These are phyloP conservation scores for Columba livia DNA, from an alignment of 2,113 vertebrate genomes.

Conservation along the genomic window DNA sequence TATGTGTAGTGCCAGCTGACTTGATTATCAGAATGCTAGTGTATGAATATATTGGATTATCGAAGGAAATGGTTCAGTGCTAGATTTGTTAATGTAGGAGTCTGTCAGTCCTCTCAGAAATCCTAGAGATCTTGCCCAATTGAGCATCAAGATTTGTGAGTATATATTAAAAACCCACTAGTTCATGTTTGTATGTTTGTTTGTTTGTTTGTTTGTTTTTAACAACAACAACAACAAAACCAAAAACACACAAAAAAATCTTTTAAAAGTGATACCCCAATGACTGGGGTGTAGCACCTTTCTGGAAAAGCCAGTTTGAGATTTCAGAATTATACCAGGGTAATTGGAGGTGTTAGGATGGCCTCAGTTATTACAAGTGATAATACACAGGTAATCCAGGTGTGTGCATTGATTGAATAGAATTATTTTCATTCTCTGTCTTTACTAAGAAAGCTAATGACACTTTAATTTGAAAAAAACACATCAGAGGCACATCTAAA, in stretches of 20 bases:
- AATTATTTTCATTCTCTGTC: neutral
- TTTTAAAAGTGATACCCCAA: neutral
- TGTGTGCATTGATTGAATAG: neutral
- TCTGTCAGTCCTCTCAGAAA: neutral
- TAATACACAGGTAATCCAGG: neutral
- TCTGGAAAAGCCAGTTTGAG: neutral
- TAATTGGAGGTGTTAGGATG: neutral
- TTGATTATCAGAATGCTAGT: neutral
- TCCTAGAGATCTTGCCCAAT: neutral
- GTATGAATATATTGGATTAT: neutral
- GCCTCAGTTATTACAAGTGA: neutral
- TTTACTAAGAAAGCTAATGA: neutral
- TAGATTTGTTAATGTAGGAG: neutral
- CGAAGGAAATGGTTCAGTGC: neutral
- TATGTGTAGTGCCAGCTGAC: neutral
- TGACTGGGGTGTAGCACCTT: neutral
- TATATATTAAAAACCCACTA: neutral
- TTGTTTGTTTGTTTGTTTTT: neutral
- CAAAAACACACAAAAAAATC: rapidly evolving
- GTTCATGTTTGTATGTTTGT: neutral
- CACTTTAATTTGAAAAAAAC: neutral
- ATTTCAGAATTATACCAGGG: neutral
- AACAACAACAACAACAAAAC: neutral
- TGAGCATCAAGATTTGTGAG: rapidly evolving
- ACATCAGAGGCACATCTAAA: neutral